These are phyloP conservation scores for Alcedo atthis DNA, from an alignment of 2,797 vertebrate species.

Conservation along the genomic window DNA sequence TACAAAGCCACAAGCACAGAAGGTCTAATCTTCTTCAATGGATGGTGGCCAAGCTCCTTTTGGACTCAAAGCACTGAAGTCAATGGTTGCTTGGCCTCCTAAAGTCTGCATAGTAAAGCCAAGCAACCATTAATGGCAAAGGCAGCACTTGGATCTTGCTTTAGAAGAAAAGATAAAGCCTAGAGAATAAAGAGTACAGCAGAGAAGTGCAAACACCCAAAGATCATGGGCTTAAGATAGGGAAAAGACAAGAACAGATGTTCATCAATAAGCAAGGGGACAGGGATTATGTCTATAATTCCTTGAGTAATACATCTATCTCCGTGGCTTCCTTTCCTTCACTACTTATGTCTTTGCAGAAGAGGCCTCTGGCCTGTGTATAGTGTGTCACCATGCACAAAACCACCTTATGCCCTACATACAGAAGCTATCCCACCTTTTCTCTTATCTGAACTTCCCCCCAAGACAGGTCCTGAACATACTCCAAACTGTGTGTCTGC, in stretches of 20 bases:
- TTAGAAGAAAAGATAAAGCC: slow-evolving; percentile 40
- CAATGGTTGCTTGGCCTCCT: slow-evolving; percentile 52
- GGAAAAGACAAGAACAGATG: not conserved
- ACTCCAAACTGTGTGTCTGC: not conserved
- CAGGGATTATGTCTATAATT: not conserved
- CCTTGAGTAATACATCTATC: not conserved
- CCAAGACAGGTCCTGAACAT: not conserved
- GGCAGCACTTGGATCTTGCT: not conserved
- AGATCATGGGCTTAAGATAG: not conserved
- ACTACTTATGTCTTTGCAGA: rapidly evolving
- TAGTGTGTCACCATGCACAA: rapidly evolving
- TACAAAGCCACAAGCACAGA: slow-evolving; percentile 39
- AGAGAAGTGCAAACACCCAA: slow-evolving; percentile 4
- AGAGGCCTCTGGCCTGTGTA: not conserved
- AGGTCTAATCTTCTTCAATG: slow-evolving; percentile 59
- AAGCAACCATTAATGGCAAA: slow-evolving; percentile 34
- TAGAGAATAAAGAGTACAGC: not conserved
- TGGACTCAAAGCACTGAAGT: slow-evolving; percentile 43
- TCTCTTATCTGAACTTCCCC: not conserved
- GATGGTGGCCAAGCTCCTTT: slow-evolving; percentile 38
- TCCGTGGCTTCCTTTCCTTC: not conserved
- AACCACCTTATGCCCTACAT: not conserved
- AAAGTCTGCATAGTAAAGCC: slow-evolving; percentile 32
- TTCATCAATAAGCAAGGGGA: not conserved
- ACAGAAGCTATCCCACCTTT: not conserved